Conservation (phyloP, 2,113 vertebrate species). For the Sinocyclocheilus anshuiensis region DNA sequence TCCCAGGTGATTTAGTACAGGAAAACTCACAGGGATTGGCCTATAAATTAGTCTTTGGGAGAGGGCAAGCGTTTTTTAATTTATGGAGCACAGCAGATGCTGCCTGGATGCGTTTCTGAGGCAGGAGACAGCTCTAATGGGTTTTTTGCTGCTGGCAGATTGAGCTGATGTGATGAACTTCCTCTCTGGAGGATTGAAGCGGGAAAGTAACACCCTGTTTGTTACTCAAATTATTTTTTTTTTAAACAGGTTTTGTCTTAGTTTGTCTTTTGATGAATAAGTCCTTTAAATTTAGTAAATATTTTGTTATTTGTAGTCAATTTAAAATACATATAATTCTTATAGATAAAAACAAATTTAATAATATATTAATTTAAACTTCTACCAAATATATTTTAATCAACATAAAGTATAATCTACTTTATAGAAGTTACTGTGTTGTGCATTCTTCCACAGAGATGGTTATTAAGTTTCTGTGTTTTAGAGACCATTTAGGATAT, state of each 20-base stretch:
- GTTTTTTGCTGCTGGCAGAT: constrained; percentile 52
- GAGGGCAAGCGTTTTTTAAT: constrained; percentile 54
- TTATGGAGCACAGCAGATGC: constrained; percentile 53
- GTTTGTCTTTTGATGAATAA: neutral
- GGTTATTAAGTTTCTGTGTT: neutral
- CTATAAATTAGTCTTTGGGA: constrained; percentile 58
- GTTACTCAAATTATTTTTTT: constrained; percentile 43
- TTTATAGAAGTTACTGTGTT: neutral
- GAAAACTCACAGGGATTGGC: constrained; percentile 54
- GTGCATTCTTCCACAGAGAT: neutral
- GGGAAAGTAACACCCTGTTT: constrained; percentile 50
- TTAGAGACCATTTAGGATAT: neutral
- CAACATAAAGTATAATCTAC: neutral
- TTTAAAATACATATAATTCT: neutral
- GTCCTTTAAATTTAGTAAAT: too few species aligned
- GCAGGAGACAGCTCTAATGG: constrained; percentile 51
- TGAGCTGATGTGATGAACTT: constrained; percentile 49
- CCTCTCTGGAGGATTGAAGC: constrained; percentile 43
- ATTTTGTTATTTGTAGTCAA: neutral
- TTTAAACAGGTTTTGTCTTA: neutral
- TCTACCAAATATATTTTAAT: neutral
- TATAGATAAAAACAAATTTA: neutral
- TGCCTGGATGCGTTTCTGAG: constrained; percentile 44
- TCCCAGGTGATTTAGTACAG: constrained; percentile 62
- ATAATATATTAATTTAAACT: neutral